phyloP scores from a whole-genome alignment of 2,113 vertebrate species.

The Ctenomys sociabilis region DNA sequence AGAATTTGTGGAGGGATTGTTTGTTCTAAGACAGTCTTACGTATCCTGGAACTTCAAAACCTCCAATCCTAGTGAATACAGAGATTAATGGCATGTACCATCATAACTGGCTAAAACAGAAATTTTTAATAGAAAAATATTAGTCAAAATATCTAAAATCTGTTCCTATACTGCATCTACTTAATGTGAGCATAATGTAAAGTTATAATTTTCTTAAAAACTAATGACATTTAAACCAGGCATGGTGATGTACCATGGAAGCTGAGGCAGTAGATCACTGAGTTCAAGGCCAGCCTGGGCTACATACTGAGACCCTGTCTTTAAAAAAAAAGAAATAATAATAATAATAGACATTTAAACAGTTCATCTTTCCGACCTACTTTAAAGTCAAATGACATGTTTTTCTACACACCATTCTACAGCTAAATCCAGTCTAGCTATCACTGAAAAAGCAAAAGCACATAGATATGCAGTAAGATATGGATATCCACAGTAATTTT shows the following conservation, averaged over 20 bases:
- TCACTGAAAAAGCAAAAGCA: constrained; percentile 40
- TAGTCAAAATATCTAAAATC: constrained; percentile 29
- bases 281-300: background rate
- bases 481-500: background rate
- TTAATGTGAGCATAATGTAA: constrained; percentile 35
- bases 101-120: background rate
- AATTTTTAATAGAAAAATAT: constrained; percentile 37
- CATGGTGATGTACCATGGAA: background rate
- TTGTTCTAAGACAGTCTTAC: background rate
- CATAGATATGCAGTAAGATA: background rate
- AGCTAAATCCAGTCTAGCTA: background rate
- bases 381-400: constrained; percentile 23
- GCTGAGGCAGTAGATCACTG: background rate
- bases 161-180: background rate
- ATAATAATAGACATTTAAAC: background rate
- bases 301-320: background rate
- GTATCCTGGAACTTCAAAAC: background rate
- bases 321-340: background rate
- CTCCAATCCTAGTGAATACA: background rate
- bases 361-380: constrained; percentile 34
- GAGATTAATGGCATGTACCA: background rate
- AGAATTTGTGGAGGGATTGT: background rate
- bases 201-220: background rate
- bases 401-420: background rate
- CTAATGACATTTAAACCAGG: background rate